phyloP scores from a whole-genome alignment of 2,797 vertebrate genomes.

The Clamator glandarius region DNA sequence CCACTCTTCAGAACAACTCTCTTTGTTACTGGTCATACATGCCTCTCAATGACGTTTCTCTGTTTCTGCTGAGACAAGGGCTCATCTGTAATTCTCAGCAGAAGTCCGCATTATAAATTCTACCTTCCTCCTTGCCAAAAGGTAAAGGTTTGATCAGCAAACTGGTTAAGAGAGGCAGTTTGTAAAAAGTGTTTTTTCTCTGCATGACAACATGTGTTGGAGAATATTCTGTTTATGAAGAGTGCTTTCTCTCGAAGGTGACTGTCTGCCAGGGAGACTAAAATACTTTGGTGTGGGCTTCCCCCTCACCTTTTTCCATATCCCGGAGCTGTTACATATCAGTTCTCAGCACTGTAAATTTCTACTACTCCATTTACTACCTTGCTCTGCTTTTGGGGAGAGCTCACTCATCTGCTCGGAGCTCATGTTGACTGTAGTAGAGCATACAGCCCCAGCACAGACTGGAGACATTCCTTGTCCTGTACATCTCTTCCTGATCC shows the following conservation, averaged over 20 bases:
- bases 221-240: background rate
- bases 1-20: background rate
- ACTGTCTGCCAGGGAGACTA: background rate
- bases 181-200: background rate
- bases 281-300: background rate
- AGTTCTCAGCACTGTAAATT: rapidly evolving
- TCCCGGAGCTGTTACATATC: background rate
- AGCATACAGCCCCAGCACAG: background rate
- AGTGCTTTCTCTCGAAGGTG: background rate
- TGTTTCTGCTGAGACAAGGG: slow-evolving; percentile 9
- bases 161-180: background rate
- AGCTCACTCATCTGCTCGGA: background rate
- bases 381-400: background rate
- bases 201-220: background rate
- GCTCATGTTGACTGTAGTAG: background rate
- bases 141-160: background rate
- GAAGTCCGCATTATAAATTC: background rate
- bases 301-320: background rate
- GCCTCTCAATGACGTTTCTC: background rate
- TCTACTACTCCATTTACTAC: background rate
- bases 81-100: background rate
- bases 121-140: background rate
- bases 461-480: background rate
- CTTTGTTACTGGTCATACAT: background rate
- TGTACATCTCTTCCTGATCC: background rate